These are phyloP conservation scores for Tyrophagus putrescentiae DNA, from an alignment of 1,140 invertebrate genomes.

Conservation along the genomic window DNA sequence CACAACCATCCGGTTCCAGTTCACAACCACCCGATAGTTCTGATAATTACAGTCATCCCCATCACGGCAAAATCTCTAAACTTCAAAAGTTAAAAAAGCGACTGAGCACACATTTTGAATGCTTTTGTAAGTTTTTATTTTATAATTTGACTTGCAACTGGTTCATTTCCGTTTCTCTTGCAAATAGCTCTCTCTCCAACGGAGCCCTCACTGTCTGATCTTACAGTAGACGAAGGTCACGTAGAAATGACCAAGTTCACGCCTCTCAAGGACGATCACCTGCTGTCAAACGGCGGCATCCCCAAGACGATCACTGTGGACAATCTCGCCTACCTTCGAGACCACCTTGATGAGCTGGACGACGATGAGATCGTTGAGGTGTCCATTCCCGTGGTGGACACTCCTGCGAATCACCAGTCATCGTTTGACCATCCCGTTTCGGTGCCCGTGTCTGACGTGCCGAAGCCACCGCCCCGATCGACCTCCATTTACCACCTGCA, in stretches of 20 bases:
- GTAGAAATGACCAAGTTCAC: constrained; percentile 6
- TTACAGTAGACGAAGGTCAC: not conserved
- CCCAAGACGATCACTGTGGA: not conserved
- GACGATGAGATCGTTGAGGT: not conserved
- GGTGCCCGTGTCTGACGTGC: no score
- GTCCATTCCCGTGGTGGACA: not conserved
- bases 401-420: not conserved
- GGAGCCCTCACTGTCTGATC: not conserved
- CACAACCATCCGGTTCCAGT: not conserved
- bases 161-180: not conserved
- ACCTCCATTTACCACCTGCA: constrained; percentile 15
- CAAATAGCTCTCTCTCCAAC: not conserved
- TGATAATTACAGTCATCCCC: not conserved
- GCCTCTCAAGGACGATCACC: not conserved
- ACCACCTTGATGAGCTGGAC: no score
- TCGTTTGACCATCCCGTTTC: no score
- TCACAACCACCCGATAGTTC: not conserved
- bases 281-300: not conserved
- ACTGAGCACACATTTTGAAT: constrained; percentile 6
- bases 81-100: constrained; percentile 19
- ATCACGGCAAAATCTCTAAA: not conserved
- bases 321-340: not conserved
- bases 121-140: not conserved
- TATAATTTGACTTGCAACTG: not conserved
- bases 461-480: constrained; percentile 9